A percentile compares a stretch with the other conserved stretches of the same genome.
Conservation (phyloP, 2,888 invertebrate species). For the Luperina nickerlii region DNA sequence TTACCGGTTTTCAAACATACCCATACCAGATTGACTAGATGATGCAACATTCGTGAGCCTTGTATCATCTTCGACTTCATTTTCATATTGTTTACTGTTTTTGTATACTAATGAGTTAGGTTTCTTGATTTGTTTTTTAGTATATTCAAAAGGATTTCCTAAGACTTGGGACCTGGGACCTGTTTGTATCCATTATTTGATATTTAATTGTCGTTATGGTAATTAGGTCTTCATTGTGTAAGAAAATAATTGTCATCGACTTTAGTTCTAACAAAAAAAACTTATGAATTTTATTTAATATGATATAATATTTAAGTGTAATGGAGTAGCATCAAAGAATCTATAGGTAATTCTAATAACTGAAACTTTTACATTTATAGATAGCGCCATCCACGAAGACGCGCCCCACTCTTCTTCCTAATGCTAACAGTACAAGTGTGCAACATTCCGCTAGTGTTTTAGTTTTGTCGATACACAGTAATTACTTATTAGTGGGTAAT, state of each 20-base stretch:
- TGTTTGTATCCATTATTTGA: conserved; percentile 1
- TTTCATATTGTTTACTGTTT: conserved; percentile 70
- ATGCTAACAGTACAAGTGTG: too few relatives aligned
- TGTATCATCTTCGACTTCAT: conserved; percentile 73
- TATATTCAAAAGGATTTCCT: conserved; percentile 10
- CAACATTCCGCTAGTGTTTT: too few relatives aligned
- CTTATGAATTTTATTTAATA: too few relatives aligned
- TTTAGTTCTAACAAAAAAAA: not conserved
- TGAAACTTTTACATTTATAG: not conserved
- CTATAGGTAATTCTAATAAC: not conserved
- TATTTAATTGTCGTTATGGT: conserved; percentile 27
- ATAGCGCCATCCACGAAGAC: too few relatives aligned
- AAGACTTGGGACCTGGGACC: not conserved
- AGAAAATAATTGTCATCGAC: not conserved
- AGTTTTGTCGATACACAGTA: too few relatives aligned
- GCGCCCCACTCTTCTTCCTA: too few relatives aligned
- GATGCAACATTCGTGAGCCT: conserved; percentile 80
- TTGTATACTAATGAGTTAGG: conserved; percentile 42
- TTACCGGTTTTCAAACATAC: conserved; percentile 49
- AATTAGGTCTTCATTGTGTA: conserved; percentile 8
- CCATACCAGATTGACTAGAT: conserved; percentile 72
- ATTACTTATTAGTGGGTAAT: too few relatives aligned
- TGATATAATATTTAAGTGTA: not conserved
- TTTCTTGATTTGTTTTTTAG: conserved; percentile 3
- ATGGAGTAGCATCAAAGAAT: not conserved